Conservation (phyloP, 1,140 invertebrate species). For the Drosophila mauritiana region DNA sequence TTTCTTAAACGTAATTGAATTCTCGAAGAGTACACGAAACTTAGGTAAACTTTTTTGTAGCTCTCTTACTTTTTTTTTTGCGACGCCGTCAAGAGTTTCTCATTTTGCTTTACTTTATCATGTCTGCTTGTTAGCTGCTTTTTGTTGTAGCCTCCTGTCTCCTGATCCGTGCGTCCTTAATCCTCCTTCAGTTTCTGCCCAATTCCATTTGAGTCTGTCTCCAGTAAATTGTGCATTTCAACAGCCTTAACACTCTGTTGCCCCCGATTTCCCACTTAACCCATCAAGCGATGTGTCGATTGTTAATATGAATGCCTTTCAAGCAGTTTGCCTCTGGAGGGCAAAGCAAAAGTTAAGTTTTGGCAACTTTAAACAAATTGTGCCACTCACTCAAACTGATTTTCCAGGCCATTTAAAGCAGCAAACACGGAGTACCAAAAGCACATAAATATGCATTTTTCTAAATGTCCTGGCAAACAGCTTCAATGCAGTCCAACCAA, state of each 20-base stretch:
- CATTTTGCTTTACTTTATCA: conserved; percentile 62
- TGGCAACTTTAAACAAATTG: conserved; percentile 28
- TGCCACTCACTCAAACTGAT: conserved; percentile 35
- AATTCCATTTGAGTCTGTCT: conserved; percentile 18
- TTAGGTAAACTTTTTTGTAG: conserved; percentile 10
- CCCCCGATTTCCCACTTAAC: not conserved
- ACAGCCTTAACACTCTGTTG: conserved; percentile 28
- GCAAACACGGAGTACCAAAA: conserved; percentile 8
- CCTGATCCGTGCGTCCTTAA: conserved; percentile 5
- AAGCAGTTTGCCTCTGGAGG: conserved; percentile 22
- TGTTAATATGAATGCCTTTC: conserved; percentile 50
- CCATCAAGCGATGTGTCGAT: conserved; percentile 32
- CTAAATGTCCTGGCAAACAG: conserved; percentile 34
- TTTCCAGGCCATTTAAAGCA: conserved; percentile 59
- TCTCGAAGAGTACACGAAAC: conserved; percentile 24
- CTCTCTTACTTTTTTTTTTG: conserved; percentile 9
- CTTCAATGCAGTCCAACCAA: conserved; percentile 27
- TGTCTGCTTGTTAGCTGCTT: conserved; percentile 48
- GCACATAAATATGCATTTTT: conserved; percentile 26
- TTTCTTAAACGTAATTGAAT: not conserved
- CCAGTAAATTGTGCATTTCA: conserved; percentile 57
- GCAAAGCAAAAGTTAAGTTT: conserved; percentile 23
- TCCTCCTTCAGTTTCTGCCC: conserved; percentile 7
- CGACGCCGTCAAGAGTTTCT: conserved; percentile 49
- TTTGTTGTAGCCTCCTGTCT: conserved; percentile 26